Base-by-base conservation (phyloP, 2,888 invertebrate species). In the Glyphotaelius pellucidus region DNA sequence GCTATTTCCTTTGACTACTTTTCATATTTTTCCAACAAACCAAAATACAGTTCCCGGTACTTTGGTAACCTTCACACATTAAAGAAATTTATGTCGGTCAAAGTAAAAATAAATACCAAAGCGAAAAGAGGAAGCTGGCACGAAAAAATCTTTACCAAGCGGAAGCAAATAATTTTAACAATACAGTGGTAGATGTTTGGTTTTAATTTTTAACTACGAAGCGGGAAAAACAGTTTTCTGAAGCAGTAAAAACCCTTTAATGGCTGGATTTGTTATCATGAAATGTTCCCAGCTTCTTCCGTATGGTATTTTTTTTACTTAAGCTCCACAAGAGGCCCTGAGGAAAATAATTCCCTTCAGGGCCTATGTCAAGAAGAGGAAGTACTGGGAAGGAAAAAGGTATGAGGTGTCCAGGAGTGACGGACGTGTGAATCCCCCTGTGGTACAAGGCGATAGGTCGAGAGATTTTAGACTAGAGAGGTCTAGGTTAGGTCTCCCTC, bases 81-180 rank as follows among this genome's bases (percentile, higher is more conserved):
- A 84, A 84, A 84, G 15, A 32, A 15, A 35, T 84, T 84, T 84
- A 38, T 84, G 32, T 32, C 32, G 32, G 32, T 32, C 32, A 30
- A 19, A 81, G 32, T 32, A 32, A 81, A 81, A 31, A 32, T 81
- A 81, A 81, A 81, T 32, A 30, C 30, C 15, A 32, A 81, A 81
- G 30, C 14, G 81, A 81, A 81, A 81, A 81, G 32, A 81, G 81
- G 32, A 81, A 81, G 81, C 81, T 81, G 19, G 32, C 30, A 32
- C 81, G 19, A 32, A 32, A 81, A 81, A 31, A 32, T 31, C 32
- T 81, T 81, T 31, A 3, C 0, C 31, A 81, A 31, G 67, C 4
- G 67, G 67, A 67, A 67, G 67, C 19, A 67, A 7, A 67, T 7
- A 25, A 67, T 67, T 67, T n/a, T 67, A 25, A 67, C 67, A 67